A percentile compares a stretch with the other conserved stretches of the same genome.
phyloP scores from a whole-genome alignment of 2,113 vertebrate genomes.

The Malurus cyaneus region DNA sequence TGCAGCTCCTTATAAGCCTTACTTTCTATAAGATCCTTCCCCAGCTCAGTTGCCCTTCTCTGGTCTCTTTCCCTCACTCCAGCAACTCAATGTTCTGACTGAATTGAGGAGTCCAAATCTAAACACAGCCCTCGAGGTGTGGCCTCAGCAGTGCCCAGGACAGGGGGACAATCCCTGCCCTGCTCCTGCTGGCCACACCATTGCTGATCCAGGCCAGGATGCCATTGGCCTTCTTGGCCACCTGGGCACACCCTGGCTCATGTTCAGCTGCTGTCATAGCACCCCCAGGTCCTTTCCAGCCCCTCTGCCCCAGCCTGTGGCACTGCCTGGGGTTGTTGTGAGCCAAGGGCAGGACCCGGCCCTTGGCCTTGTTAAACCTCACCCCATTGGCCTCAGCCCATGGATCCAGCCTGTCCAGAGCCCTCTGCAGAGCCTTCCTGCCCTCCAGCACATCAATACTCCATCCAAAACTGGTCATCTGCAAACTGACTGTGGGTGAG shows the following conservation, averaged over 20 bases:
- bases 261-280: not conserved
- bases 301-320: not conserved
- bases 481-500: not conserved
- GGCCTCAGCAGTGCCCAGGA: not conserved
- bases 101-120: not conserved
- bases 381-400: not conserved
- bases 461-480: fast-evolving
- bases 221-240: not conserved
- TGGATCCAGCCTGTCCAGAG: not conserved
- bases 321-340: not conserved
- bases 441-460: not conserved
- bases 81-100: not conserved
- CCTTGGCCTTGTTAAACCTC: not conserved
- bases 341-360: not conserved
- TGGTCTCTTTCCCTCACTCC: not conserved
- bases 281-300: not conserved
- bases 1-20: not conserved
- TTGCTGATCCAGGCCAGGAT: not conserved
- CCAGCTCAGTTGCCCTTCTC: not conserved
- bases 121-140: fast-evolving
- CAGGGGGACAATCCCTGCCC: not conserved
- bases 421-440: not conserved
- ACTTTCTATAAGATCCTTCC: not conserved
- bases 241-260: not conserved
- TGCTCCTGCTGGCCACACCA: not conserved